phyloP scores from a whole-genome alignment of 2,888 invertebrate species.

The Ophion obscuratus region DNA sequence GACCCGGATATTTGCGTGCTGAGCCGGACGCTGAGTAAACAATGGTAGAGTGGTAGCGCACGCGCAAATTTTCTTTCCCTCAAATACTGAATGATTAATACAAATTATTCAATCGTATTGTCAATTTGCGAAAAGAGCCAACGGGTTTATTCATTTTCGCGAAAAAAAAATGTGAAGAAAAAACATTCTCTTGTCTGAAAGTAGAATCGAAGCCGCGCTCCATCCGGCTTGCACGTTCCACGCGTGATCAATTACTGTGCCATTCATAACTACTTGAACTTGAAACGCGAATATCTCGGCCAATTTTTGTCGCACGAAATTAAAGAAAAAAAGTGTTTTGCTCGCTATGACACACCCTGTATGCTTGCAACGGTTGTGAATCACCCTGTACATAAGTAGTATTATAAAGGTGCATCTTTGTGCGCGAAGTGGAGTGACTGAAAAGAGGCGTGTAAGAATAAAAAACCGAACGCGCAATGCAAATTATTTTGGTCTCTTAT shows the following conservation, averaged over 20 bases:
- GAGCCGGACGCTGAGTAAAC: too few species aligned
- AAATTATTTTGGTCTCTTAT: slow-evolving; percentile 44
- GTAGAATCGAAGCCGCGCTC: not conserved
- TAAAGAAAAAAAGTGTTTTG: not conserved
- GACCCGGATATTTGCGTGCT: too few species aligned
- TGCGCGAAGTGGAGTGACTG: not conserved
- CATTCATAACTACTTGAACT: not conserved
- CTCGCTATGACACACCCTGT: not conserved
- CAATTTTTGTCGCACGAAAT: not conserved
- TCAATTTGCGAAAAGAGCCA: too few species aligned
- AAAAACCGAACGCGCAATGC: not conserved
- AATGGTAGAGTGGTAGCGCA: too few species aligned
- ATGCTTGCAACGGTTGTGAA: not conserved
- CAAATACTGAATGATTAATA: too few species aligned
- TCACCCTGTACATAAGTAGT: not conserved
- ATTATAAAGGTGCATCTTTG: not conserved
- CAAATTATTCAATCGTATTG: too few species aligned
- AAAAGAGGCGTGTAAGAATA: not conserved
- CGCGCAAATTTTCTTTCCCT: too few species aligned
- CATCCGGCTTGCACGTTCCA: not conserved
- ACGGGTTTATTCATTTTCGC: too few species aligned
- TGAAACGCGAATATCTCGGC: not conserved
- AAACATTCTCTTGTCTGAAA: too few species aligned
- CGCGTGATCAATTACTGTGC: not conserved
- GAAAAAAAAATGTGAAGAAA: too few species aligned